These are phyloP conservation scores for Trichoplax adhaerens DNA, from an alignment of 37 sponge, comb jelly and placozoan genomes.

Conservation along the genomic window DNA sequence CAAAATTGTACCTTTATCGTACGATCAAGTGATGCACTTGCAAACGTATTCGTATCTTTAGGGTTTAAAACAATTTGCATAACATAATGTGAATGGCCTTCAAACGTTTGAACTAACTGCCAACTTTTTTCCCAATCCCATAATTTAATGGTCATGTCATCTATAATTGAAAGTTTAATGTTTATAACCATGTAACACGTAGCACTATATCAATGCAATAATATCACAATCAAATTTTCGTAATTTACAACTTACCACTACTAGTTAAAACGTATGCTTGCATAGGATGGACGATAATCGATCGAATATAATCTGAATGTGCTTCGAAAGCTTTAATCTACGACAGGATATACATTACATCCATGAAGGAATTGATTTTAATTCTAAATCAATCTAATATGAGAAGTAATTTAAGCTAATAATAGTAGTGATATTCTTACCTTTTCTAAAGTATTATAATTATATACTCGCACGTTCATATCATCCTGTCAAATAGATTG, in stretches of 20 bases:
- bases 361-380: background rate
- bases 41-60: conserved; percentile 98
- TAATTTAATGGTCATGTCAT: conserved; percentile 89
- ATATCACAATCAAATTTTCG: background rate
- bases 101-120: conserved; percentile 78
- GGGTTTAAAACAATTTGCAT: conserved; percentile 98
- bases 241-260: conserved; percentile 38
- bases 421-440: conserved; percentile 2
- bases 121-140: conserved; percentile 99
- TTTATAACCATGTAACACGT: conserved; percentile 4
- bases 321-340: conserved; percentile 49
- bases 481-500: conserved; percentile 46
- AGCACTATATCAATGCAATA: conserved; percentile 2
- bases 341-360: conserved; percentile 3
- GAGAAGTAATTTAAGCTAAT: background rate
- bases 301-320: conserved; percentile 86
- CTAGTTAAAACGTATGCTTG: conserved; percentile 86
- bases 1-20: conserved; percentile 55
- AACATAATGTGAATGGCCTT: conserved; percentile 95
- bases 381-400: background rate
- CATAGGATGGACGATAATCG: conserved; percentile 80
- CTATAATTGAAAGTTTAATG: conserved; percentile 10
- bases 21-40: conserved; percentile 80
- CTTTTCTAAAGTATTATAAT: conserved; percentile 98
- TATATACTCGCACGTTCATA: conserved; percentile 79